A percentile compares a stretch with the other conserved stretches of the same genome.
Conservation (phyloP, 1,140 invertebrate species). For the Colletes gigas region DNA sequence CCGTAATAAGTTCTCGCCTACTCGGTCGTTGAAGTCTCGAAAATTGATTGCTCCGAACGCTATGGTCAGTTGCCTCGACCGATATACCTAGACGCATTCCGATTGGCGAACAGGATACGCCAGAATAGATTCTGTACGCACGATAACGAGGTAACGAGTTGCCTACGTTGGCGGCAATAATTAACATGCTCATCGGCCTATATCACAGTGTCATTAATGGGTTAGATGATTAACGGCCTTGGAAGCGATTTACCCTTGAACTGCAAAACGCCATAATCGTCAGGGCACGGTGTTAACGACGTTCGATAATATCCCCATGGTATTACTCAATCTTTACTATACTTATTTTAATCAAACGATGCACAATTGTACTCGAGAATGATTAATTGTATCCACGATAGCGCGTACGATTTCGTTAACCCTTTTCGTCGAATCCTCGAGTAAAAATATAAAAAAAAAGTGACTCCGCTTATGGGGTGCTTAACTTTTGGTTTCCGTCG, state of each 20-base stretch:
- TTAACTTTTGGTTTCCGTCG: conserved; percentile 33
- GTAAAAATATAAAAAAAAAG: conserved; percentile 41
- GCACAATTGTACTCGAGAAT: too few relatives aligned
- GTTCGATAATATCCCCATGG: neutral
- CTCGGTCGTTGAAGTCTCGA: neutral
- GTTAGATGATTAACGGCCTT: neutral
- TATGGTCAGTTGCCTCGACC: neutral
- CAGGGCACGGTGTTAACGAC: neutral
- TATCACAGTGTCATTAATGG: conserved; percentile 4
- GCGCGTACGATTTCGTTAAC: too few relatives aligned
- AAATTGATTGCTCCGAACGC: conserved; percentile 8
- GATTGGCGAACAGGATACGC: conserved; percentile 1
- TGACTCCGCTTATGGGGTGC: conserved; percentile 52
- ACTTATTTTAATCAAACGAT: too few relatives aligned
- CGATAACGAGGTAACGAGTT: conserved; percentile 15
- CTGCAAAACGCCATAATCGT: neutral
- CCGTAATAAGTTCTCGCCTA: neutral
- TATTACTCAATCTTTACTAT: too few relatives aligned
- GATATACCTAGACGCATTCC: conserved; percentile 28
- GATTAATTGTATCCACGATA: too few relatives aligned
- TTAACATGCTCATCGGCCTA: neutral
- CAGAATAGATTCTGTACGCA: neutral
- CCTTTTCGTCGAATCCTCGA: too few relatives aligned
- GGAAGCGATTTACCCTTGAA: neutral
- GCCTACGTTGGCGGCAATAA: neutral